Evolutionary conservation across 2,797 vertebrate species (phyloP).

Genomic region (Lerista edwardsae): DNA sequence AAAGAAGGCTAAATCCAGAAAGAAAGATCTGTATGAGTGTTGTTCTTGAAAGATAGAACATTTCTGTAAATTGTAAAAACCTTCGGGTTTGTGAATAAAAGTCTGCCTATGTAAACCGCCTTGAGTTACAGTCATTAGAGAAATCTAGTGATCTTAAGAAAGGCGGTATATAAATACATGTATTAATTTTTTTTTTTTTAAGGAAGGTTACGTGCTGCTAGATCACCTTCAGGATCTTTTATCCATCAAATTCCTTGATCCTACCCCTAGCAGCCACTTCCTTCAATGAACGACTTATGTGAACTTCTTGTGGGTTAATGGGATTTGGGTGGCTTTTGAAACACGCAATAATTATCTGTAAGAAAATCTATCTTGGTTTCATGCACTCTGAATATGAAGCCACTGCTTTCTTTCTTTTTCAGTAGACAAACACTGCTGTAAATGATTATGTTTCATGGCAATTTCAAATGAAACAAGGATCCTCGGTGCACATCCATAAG

Average conservation of each 20-base stretch:
- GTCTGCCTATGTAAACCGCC: too few relatives aligned
- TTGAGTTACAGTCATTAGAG: too few relatives aligned
- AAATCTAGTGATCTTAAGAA: too few relatives aligned
- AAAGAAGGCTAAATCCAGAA: too few relatives aligned
- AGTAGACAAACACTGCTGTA: not conserved
- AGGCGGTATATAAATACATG: too few relatives aligned
- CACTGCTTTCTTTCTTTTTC: not conserved
- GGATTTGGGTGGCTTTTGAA: not conserved
- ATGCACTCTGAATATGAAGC: not conserved
- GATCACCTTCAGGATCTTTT: not conserved
- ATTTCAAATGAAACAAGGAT: conserved; percentile 36
- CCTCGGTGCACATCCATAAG: conserved; percentile 37
- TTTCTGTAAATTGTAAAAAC: too few relatives aligned
- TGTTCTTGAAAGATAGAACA: too few relatives aligned
- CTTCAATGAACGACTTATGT: not conserved
- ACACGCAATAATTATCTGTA: not conserved
- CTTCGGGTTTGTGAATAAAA: too few relatives aligned
- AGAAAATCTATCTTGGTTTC: not conserved
- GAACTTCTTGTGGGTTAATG: not conserved
- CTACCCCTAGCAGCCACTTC: not conserved
- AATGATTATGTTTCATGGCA: conserved; percentile 23
- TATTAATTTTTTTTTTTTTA: too few relatives aligned
- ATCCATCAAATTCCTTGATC: not conserved
- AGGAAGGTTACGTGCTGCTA: too few relatives aligned
- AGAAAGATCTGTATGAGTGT: too few relatives aligned